A percentile compares a stretch with the other conserved stretches of the same genome.
Evolutionary conservation across 2,797 vertebrate genomes (phyloP).

Genomic region (Acanthurus lineatus): DNA sequence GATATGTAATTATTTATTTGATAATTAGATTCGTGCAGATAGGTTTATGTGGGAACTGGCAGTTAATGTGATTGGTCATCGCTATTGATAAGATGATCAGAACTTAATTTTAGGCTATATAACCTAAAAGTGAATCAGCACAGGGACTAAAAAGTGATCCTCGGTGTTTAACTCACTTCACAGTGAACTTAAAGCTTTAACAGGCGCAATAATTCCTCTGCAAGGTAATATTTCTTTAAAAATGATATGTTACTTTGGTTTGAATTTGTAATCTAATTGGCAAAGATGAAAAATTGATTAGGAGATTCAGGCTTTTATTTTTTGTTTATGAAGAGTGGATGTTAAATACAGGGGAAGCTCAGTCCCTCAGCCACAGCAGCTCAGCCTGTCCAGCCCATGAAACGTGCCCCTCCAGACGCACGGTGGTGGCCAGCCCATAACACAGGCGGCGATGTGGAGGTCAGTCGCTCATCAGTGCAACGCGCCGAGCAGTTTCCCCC

Average conservation of each 20-base stretch:
- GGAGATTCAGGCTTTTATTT: not conserved
- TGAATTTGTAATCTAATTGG: not conserved
- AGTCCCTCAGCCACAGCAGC: slow-evolving; percentile 1
- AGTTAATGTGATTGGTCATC: no score
- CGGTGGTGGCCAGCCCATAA: slow-evolving; percentile 33
- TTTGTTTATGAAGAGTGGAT: not conserved
- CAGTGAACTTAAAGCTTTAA: not conserved
- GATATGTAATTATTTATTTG: no score
- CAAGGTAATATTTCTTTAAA: not conserved
- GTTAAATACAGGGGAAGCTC: not conserved
- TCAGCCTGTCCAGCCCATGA: slow-evolving; percentile 24
- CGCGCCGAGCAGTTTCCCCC: slow-evolving; percentile 19
- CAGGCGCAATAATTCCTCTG: not conserved
- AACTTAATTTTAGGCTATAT: not conserved
- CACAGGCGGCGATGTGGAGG: slow-evolving; percentile 65
- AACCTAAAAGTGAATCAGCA: not conserved
- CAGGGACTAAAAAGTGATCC: not conserved
- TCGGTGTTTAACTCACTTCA: not conserved
- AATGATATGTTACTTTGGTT: no score
- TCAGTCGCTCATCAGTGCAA: slow-evolving; percentile 57
- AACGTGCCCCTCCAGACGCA: slow-evolving; percentile 68
- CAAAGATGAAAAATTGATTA: not conserved
- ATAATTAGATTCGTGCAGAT: no score
- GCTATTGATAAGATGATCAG: no score
- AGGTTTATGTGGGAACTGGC: no score